Conservation (phyloP, 2,113 vertebrate genomes). For the Carassius gibelio region DNA sequence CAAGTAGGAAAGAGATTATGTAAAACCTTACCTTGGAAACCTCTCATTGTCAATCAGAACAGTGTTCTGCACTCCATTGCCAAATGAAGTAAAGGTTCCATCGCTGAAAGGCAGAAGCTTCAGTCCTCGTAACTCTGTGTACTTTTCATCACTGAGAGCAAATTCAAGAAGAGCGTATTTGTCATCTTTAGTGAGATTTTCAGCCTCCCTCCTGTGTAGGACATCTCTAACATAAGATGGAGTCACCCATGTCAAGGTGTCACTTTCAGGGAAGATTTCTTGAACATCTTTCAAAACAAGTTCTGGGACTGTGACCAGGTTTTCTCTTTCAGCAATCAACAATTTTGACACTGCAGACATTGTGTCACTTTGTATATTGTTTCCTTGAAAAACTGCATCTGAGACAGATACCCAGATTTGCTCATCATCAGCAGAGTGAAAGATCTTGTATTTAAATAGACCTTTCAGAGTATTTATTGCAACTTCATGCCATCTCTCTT, state of each 20-base stretch:
- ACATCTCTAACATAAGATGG: slow-evolving; percentile 66
- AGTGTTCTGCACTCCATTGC: slow-evolving; percentile 62
- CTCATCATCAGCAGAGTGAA: slow-evolving; percentile 68
- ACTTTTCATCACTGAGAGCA: slow-evolving; percentile 70
- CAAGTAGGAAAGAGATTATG: neutral
- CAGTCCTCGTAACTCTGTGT: slow-evolving; percentile 73
- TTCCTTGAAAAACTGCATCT: slow-evolving; percentile 74
- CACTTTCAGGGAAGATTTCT: slow-evolving; percentile 38
- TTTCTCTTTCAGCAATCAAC: slow-evolving; percentile 69
- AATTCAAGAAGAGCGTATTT: slow-evolving; percentile 74
- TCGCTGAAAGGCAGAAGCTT: slow-evolving; percentile 77
- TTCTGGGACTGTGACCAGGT: slow-evolving; percentile 70
- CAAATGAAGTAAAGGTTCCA: slow-evolving; percentile 75
- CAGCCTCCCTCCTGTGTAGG: slow-evolving; percentile 52
- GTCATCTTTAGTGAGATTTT: slow-evolving; percentile 54
- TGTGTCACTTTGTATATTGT: slow-evolving; percentile 13
- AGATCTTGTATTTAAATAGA: slow-evolving; percentile 67
- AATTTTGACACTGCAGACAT: slow-evolving; percentile 61
- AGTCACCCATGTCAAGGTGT: slow-evolving; percentile 65
- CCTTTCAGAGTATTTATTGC: slow-evolving; percentile 66
- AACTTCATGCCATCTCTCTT: slow-evolving; percentile 69
- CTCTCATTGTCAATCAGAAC: slow-evolving; percentile 74
- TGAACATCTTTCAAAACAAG: slow-evolving; percentile 67
- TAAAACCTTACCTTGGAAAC: slow-evolving; percentile 76
- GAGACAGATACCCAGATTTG: slow-evolving; percentile 59